Evolutionary conservation across 2,113 vertebrate species (phyloP).

Genomic region (Ammodramus savannarum): DNA sequence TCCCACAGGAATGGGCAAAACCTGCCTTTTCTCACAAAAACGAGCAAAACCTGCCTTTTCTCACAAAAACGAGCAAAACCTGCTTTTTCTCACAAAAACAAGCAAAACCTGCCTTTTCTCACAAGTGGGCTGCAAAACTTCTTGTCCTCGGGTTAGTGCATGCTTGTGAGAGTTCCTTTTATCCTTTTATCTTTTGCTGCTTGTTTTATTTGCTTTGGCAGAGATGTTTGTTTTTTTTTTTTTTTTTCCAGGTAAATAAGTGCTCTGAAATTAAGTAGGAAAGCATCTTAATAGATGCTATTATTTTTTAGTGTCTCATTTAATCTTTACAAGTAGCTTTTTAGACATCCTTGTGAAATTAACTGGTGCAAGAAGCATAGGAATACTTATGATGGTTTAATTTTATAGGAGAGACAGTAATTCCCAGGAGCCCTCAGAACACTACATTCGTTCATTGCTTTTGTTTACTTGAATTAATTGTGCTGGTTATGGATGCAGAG

Average conservation of each 20-base stretch:
- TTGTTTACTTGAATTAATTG: not conserved
- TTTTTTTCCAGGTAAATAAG: not conserved
- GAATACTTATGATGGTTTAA: not conserved
- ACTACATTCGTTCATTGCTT: not conserved
- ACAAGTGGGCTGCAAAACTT: not conserved
- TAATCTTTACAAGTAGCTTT: conserved; percentile 35
- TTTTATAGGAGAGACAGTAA: not conserved
- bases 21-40: no score
- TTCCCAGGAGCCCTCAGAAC: not conserved
- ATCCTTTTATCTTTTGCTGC: not conserved
- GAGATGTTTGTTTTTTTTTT: not conserved
- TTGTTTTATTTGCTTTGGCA: not conserved
- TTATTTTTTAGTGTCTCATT: conserved; percentile 12
- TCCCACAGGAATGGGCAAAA: not conserved
- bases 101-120: not conserved
- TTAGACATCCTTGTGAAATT: conserved; percentile 1
- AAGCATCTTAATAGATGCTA: not conserved
- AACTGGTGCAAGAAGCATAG: not conserved
- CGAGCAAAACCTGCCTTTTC: no score
- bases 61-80: no score
- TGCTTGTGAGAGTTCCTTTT: not conserved
- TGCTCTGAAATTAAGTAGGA: not conserved
- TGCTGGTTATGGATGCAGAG: not conserved
- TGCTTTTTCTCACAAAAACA: accelerated
- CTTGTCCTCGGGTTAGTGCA: not conserved